phyloP scores from a whole-genome alignment of 1,140 invertebrate genomes.

The Adoxophyes honmai region DNA sequence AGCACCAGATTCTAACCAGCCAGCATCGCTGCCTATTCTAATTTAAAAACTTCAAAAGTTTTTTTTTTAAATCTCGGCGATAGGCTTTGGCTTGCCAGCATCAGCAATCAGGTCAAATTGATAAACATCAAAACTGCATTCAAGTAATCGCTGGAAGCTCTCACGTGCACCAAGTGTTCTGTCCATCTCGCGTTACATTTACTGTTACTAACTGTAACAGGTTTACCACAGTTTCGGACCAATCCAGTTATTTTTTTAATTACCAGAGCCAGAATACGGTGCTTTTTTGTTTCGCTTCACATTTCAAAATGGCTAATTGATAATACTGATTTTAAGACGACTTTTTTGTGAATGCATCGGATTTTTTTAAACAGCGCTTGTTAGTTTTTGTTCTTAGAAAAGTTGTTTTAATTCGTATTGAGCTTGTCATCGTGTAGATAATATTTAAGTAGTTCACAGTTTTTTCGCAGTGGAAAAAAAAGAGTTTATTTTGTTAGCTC shows the following conservation, averaged over 20 bases:
- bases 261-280: constrained; percentile 21
- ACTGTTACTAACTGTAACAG: constrained; percentile 65
- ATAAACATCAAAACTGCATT: constrained; percentile 10
- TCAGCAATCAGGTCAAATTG: background rate
- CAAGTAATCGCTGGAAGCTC: background rate
- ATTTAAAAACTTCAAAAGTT: too few relatives aligned
- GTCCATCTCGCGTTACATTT: constrained; percentile 56
- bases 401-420: too few relatives aligned
- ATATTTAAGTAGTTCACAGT: too few relatives aligned
- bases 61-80: too few relatives aligned
- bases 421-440: too few relatives aligned
- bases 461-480: too few relatives aligned
- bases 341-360: background rate
- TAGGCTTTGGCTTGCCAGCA: too few relatives aligned
- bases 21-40: too few relatives aligned
- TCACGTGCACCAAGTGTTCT: constrained; percentile 30
- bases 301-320: background rate
- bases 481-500: too few relatives aligned
- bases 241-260: constrained; percentile 52
- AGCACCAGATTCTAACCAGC: too few relatives aligned
- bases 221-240: constrained; percentile 53
- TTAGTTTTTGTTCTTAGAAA: too few relatives aligned
- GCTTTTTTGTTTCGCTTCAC: background rate
- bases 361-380: too few relatives aligned
- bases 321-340: background rate